Conservation (phyloP, 2,888 invertebrate species). For the Octodonta nipae region DNA sequence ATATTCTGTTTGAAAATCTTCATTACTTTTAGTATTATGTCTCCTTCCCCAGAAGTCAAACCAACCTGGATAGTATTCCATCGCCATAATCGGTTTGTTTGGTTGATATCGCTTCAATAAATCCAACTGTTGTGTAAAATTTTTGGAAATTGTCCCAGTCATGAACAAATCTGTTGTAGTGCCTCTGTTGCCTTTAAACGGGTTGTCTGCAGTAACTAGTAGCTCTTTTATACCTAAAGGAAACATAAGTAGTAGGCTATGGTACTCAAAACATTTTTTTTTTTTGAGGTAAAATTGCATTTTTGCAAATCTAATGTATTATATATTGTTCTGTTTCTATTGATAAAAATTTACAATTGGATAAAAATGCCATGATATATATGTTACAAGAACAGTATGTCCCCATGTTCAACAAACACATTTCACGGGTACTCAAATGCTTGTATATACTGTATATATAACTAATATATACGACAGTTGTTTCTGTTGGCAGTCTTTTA, state of each 20-base stretch:
- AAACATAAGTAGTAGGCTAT: slow-evolving; percentile 10
- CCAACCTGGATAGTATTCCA: slow-evolving; percentile 48
- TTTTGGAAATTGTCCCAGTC: slow-evolving; percentile 39
- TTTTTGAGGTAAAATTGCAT: too few species aligned
- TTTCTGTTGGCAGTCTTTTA: too few species aligned
- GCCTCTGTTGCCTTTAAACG: slow-evolving; percentile 19
- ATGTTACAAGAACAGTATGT: too few species aligned
- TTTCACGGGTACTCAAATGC: too few species aligned
- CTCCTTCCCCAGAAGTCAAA: slow-evolving; percentile 41
- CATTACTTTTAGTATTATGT: slow-evolving; percentile 16
- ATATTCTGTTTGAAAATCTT: slow-evolving; percentile 16
- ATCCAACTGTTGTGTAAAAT: slow-evolving; percentile 33
- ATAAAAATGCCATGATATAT: too few species aligned
- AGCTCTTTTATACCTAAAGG: slow-evolving; percentile 33
- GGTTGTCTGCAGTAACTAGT: slow-evolving; percentile 41
- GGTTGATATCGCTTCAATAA: slow-evolving; percentile 34
- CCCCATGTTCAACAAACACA: too few species aligned
- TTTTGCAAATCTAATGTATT: too few species aligned
- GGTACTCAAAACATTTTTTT: not conserved
- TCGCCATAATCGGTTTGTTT: slow-evolving; percentile 40
- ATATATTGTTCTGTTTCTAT: too few species aligned
- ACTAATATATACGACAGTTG: too few species aligned
- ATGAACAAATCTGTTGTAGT: slow-evolving; percentile 32
- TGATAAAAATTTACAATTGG: too few species aligned
- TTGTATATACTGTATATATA: too few species aligned